phyloP scores from a whole-genome alignment of 2,888 invertebrate genomes.

The Danaus chrysippus region DNA sequence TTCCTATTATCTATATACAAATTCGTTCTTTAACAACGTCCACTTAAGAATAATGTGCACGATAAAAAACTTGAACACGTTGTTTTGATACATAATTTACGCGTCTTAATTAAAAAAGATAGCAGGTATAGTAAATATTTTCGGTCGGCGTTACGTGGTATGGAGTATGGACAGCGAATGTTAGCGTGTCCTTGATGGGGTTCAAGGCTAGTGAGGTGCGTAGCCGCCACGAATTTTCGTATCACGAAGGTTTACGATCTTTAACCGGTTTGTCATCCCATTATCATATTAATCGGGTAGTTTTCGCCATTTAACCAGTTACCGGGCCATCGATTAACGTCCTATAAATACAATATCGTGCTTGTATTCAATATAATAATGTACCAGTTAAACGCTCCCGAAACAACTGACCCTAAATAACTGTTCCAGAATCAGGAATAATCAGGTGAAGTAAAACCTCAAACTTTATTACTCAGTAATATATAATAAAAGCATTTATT shows the following conservation, averaged over 20 bases:
- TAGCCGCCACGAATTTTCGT: constrained; percentile 41
- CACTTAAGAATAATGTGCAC: constrained; percentile 8
- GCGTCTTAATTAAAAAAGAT: not conserved
- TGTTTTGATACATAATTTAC: not conserved
- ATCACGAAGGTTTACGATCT: constrained; percentile 47
- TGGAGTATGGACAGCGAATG: no score
- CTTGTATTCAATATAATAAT: constrained; percentile 26
- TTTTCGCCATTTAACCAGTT: constrained; percentile 52
- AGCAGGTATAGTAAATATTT: constrained; percentile 23
- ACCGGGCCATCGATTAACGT: constrained; percentile 32
- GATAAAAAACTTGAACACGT: not conserved
- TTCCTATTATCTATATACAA: not conserved
- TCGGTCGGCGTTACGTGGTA: constrained; percentile 17
- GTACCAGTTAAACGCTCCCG: constrained; percentile 19
- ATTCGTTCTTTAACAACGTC: constrained; percentile 3
- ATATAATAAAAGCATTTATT: not conserved
- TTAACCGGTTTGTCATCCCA: constrained; percentile 47
- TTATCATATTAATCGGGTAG: constrained; percentile 68
- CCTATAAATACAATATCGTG: constrained; percentile 32
- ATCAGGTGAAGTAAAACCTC: constrained; percentile 13
- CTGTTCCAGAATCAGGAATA: constrained; percentile 16
- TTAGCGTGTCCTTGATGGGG: constrained; percentile 40
- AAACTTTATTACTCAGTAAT: not conserved
- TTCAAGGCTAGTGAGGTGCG: constrained; percentile 44
- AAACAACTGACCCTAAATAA: constrained; percentile 24